phyloP scores from a whole-genome alignment of 2,113 vertebrate species.

The Mionectes macconnelli region DNA sequence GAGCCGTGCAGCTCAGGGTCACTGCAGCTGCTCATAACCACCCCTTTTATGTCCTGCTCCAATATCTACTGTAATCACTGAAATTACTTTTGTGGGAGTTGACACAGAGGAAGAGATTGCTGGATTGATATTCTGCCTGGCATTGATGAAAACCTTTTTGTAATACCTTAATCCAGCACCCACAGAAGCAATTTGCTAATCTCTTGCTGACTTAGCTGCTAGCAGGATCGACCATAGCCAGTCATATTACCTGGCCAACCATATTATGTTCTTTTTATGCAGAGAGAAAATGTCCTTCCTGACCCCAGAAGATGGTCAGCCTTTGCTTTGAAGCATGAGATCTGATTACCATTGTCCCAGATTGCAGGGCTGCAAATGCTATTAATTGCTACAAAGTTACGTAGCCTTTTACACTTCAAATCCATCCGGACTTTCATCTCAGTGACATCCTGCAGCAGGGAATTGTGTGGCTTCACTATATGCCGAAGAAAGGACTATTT shows the following conservation, averaged over 20 bases:
- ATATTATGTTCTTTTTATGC: neutral
- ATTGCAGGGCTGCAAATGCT: constrained; percentile 35
- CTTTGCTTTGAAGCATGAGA: constrained; percentile 10
- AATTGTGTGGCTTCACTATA: constrained; percentile 23
- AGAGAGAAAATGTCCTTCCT: constrained; percentile 25
- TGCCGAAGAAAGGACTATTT: constrained; percentile 41
- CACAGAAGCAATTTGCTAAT: constrained; percentile 64
- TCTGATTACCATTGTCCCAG: constrained; percentile 45
- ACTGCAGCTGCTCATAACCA: neutral
- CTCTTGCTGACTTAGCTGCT: constrained; percentile 58
- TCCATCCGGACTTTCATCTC: constrained; percentile 51
- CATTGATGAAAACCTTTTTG: constrained; percentile 54
- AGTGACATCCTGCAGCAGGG: constrained; percentile 28
- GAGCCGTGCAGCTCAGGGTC: constrained; percentile 27
- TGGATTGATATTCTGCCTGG: constrained; percentile 53
- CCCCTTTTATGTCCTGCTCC: constrained; percentile 5
- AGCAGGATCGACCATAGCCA: neutral
- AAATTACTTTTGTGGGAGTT: constrained; percentile 55
- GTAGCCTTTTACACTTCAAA: constrained; percentile 33
- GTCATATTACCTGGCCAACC: constrained; percentile 11
- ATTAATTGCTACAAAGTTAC: constrained; percentile 45
- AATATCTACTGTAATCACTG: constrained; percentile 38
- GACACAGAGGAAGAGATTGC: constrained; percentile 47
- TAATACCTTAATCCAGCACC: constrained; percentile 59
- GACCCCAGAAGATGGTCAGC: constrained; percentile 31